Percentiles rank a stretch among this genome's conserved stretches.
These are phyloP conservation scores for Acanthisitta chloris DNA, from an alignment of 2,113 vertebrate species.

Conservation along the genomic window DNA sequence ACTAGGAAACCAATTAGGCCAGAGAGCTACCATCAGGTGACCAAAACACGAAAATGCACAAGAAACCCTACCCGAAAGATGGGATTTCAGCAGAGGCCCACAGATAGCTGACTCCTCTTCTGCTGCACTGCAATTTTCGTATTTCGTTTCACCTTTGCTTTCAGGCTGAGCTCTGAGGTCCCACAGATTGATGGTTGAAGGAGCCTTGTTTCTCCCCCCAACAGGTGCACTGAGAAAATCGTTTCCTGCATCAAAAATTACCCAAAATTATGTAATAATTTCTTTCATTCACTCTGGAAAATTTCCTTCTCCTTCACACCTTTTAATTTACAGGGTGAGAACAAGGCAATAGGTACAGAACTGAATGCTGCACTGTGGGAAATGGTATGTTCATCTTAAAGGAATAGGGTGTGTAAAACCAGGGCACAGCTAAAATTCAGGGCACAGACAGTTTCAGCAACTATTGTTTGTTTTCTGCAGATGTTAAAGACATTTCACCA, in stretches of 20 bases:
- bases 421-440: conserved; percentile 38
- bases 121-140: conserved; percentile 96
- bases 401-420: neutral
- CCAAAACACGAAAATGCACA: conserved; percentile 85
- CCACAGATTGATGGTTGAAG: conserved; percentile 82
- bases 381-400: neutral
- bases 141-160: conserved; percentile 98
- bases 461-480: conserved; percentile 29
- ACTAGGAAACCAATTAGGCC: conserved; percentile 85
- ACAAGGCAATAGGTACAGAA: neutral
- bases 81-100: conserved; percentile 90
- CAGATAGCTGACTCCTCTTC: conserved; percentile 91
- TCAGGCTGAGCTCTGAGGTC: conserved; percentile 89
- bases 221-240: conserved; percentile 77
- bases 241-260: conserved; percentile 73
- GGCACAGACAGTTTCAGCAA: conserved; percentile 24
- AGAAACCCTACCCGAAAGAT: conserved; percentile 92
- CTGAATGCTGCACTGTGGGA: neutral
- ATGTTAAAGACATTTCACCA: conserved; percentile 28
- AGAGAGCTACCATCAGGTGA: conserved; percentile 85
- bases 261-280: conserved; percentile 66
- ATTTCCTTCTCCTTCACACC: conserved; percentile 5
- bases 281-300: conserved; percentile 6
- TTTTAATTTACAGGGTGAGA: conserved; percentile 41
- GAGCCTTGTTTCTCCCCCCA: conserved; percentile 65